Evolutionary conservation across 2,888 invertebrate genomes (phyloP), one percentile per base, ranked within the genome.

Genomic region (Mamestra brassicae): DNA sequence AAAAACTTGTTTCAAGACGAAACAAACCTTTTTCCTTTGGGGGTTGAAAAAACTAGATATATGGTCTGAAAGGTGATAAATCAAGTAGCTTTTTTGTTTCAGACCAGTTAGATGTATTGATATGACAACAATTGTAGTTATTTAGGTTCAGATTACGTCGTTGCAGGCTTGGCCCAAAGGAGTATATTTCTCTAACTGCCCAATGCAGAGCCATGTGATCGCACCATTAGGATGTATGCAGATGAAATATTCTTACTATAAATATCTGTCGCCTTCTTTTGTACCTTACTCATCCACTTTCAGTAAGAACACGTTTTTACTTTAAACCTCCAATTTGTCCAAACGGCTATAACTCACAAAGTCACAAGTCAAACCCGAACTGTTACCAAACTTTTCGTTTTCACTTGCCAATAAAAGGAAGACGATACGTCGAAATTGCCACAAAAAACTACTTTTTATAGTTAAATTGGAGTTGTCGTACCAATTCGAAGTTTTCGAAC

Each of bases 401-500:
- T 52, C 13, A 69, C 52, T 75, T 52, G 50, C 58, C 72, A 76
- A 83, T 78, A 82, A 81, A 83, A 75, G 26, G 26, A 67, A 62
- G 66, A 68, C 66, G 60, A 75, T 79, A 76, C 55, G 57, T 71
- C 50, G 45, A 67, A 76, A 67, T 71, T 74, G 66, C 60, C 74
- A 80, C 68, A 78, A 82, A 76, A 86, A 81, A 77, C 74, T 69
- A 78, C 66, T 80, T 76, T 64, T 68, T 80, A 65, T 58, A 81
- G 74, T 81, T 78, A 81, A 80, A 84, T 86, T 83, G 81, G 72
- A 64, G 66, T 67, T 69, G 67, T 70, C 50, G 75, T 76, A 73
- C 64, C 80, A 80, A 82, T 85, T 52, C 73, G n/a, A 80, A 84
- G 82, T 84, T 84, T 75, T 67, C 52, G 66, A 80, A 79, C 71